phyloP scores from a whole-genome alignment of 2,888 invertebrate genomes.

The Tenthredo scrophulariae region DNA sequence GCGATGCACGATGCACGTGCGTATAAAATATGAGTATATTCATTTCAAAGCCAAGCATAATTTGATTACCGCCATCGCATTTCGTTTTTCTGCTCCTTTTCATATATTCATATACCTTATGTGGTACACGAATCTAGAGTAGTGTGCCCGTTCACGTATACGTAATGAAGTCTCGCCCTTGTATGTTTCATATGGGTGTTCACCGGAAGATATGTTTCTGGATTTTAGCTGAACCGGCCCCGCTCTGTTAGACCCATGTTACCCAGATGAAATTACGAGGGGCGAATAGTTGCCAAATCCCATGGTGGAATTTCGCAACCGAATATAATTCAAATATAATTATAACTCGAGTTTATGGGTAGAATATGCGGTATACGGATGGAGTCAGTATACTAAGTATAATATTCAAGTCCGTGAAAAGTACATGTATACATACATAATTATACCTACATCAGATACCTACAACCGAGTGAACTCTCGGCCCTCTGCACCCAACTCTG shows the following conservation, averaged over 20 bases:
- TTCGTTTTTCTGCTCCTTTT: not conserved
- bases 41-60: not conserved
- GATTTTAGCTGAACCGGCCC: not conserved
- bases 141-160: not conserved
- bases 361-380: not conserved
- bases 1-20: not conserved
- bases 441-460: too few relatives aligned
- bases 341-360: not conserved
- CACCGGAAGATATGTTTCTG: not conserved
- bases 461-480: too few relatives aligned
- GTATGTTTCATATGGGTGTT: not conserved
- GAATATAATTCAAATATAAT: not conserved
- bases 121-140: not conserved
- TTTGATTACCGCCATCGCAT: not conserved
- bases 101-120: not conserved
- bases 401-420: not conserved
- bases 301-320: not conserved
- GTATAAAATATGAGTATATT: not conserved
- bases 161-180: not conserved
- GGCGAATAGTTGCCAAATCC: not conserved
- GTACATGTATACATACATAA: not conserved
- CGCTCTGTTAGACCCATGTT: not conserved
- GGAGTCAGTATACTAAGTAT: not conserved
- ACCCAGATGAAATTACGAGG: conserved; percentile 15
- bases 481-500: too few relatives aligned